Base-by-base conservation (phyloP, 2,888 invertebrate genomes). In the Ochlodes sylvanus region DNA sequence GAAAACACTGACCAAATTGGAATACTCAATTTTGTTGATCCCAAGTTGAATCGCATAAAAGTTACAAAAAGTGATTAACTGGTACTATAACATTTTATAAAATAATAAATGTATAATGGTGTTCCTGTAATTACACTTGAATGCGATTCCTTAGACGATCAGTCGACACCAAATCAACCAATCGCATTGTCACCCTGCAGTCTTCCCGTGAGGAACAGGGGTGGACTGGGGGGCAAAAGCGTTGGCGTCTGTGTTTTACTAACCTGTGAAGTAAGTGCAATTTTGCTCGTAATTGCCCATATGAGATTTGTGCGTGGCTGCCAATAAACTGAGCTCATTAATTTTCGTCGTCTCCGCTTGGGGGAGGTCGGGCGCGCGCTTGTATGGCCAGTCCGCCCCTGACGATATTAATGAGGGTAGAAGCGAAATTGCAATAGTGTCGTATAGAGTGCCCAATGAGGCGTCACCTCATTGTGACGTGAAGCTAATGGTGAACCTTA, bases 381-480 rank as follows among this genome's bases (percentile, higher is more conserved):
- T 93, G 94, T 93, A 94, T 90, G 94, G 93, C 94, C 94, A 93
- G 93, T 94, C 94, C 92, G 91, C 93, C 92, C 94, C 94, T 94
- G 94, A 93, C 93, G 92, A 93, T 93, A 92, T 92, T 92, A 92
- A 93, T 92, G 93, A 93, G 92, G 89, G 88, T 93, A 93, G 90
- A 93, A 93, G 93, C 93, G 89, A 89, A 80, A 86, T 92, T 92
- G 93, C 92, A 92, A 87, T 82, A 85, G 91, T 92, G 92, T 92
- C 76, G 79, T 84, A 88, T 84, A 80, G 87, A 88, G 87, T 88
- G 85, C 85, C 85, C 87, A 88, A 88, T 85, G 87, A 86, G 84
- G 84, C 84, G 80, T 85, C 77, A 75, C 86, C 81, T 82, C 88
- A 85, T 85, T 83, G 85, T 88, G 82, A 79, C 83, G 90, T 91